These are phyloP conservation scores for Torymus auratus DNA, from an alignment of 2,888 invertebrate genomes.

Conservation along the genomic window DNA sequence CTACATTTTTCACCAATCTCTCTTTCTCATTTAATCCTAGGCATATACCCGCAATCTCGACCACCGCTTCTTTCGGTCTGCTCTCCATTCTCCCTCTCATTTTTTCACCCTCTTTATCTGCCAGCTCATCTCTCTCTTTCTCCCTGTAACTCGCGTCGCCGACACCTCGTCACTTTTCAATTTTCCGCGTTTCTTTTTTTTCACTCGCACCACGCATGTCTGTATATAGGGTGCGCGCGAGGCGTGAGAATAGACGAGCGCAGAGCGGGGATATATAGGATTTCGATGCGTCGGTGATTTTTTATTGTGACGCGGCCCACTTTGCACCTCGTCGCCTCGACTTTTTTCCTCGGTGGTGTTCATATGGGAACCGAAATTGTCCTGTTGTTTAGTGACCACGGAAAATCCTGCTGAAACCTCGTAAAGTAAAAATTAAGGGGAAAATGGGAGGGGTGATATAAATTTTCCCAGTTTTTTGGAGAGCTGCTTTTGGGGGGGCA, in stretches of 20 bases:
- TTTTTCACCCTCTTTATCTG: slow-evolving; percentile 36
- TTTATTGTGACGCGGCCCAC: slow-evolving; percentile 32
- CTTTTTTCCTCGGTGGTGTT: neutral
- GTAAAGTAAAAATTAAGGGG: slow-evolving; percentile 37
- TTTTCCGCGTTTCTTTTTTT: slow-evolving; percentile 52
- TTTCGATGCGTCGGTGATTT: slow-evolving; percentile 37
- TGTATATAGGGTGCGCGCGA: neutral
- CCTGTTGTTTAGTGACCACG: slow-evolving; percentile 33
- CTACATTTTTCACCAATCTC: slow-evolving; percentile 25
- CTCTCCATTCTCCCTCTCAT: neutral
- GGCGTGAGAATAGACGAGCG: slow-evolving; percentile 50
- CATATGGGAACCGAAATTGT: neutral
- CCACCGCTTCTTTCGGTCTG: neutral
- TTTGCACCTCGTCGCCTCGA: slow-evolving; percentile 23
- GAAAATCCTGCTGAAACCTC: slow-evolving; percentile 1
- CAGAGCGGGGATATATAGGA: too few species aligned
- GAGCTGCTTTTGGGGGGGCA: neutral
- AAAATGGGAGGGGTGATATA: slow-evolving; percentile 7
- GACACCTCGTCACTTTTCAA: slow-evolving; percentile 45
- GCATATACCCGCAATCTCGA: neutral
- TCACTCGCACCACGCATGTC: neutral
- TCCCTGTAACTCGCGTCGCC: neutral
- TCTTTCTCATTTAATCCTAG: neutral
- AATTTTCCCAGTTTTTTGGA: slow-evolving; percentile 16
- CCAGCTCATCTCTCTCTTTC: neutral